Percentiles rank a stretch among this genome's conserved stretches.
Evolutionary conservation across 2,888 invertebrate genomes (phyloP).

Genomic region (Lasiommata megera): DNA sequence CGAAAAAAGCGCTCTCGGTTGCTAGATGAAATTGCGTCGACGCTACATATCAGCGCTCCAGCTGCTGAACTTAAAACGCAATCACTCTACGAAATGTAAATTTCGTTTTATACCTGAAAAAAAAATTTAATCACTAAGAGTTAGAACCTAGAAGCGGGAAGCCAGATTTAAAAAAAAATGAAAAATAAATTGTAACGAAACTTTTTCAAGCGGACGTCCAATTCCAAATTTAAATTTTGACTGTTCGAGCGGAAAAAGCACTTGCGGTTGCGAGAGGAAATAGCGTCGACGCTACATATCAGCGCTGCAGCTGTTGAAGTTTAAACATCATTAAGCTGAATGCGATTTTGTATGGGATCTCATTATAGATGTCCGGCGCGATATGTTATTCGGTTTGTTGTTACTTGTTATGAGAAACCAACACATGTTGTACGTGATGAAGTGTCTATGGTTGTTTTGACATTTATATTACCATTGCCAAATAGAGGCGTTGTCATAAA

Average conservation of each 20-base stretch:
- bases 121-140: no score
- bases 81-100: neutral
- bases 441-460: no score
- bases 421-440: no score
- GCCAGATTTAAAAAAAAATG: no score
- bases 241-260: slow-evolving; percentile 9
- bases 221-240: slow-evolving; percentile 12
- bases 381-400: neutral
- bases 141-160: no score
- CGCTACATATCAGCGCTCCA: slow-evolving; percentile 17
- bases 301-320: slow-evolving; percentile 16
- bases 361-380: neutral
- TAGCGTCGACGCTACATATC: slow-evolving; percentile 19
- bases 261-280: slow-evolving; percentile 22
- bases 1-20: slow-evolving; percentile 15
- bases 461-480: no score
- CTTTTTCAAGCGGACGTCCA: slow-evolving; percentile 1
- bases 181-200: neutral
- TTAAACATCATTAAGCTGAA: slow-evolving; percentile 8
- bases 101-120: no score
- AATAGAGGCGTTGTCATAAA: no score
- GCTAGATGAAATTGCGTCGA: slow-evolving; percentile 19
- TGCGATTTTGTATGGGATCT: slow-evolving; percentile 4
- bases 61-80: neutral
- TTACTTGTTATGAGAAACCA: neutral